Evolutionary conservation across 1,140 invertebrate genomes (phyloP), one percentile per base, ranked within the genome.

Genomic region (Caerostris darwini): DNA sequence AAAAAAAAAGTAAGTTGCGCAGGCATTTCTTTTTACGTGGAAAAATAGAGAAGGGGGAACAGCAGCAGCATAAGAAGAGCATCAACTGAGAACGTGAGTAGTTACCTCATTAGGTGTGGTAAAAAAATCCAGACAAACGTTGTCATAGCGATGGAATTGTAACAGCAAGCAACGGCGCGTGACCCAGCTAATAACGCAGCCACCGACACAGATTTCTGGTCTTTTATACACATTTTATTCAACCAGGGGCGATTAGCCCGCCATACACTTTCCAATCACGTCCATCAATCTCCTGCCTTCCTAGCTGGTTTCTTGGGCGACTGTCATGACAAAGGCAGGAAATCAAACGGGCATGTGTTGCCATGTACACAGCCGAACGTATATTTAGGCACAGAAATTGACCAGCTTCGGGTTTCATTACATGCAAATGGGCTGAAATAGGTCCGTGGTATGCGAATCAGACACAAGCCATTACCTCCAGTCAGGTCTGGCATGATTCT

Each of bases 251-350:
- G 58, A 92, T 92, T 92, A 85, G 59, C 14, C 14, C 50, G 34
- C 12, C 58, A 59, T 92, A 67, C 19, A 85, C 34, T 92, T 92
- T 92, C 90, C 81, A 92, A 92, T 92, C 90, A 92, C 81, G 90
- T 92, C 50, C 90, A 92, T 92, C 90, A 83, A 90, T 90, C 90
- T 67, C 90, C 19, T 6, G 69, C 50, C 19, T 69, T 69, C 64
- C 61, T 54, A 53, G 4, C 53, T 50, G n/a, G 64, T 87, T 87
- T 87, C 17, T 34, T 87, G 85, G 85, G n/a, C 85, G 82, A 53
- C 85, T 50, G 85, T n/a, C 85, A 85, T 58, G 56, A 85, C 71
- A 77, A 56, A 85, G 53, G 54, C 56, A 57, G 53, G 82, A 77
- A 77, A 77, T 77, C 71, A 12, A 34, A 34, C 71, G 10, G 53